Base-by-base conservation (phyloP, 2,113 vertebrate species). In the Archocentrus centrarchus region DNA sequence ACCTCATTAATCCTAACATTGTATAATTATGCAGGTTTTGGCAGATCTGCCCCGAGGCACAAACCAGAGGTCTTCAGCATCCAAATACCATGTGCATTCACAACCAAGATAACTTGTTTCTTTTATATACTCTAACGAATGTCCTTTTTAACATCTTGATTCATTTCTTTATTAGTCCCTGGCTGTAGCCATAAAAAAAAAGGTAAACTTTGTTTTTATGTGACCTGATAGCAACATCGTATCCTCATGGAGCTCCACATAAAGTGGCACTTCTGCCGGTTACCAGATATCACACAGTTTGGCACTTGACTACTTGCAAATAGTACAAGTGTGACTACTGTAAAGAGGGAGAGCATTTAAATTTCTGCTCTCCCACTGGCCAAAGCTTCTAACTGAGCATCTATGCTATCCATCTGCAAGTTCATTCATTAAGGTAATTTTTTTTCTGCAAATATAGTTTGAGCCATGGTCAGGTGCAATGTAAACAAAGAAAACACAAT, bases 291-390 rank as follows among this genome's bases (percentile, higher is more conserved):
- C 77, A 59, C 50, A 7, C 81, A 37, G 59, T 24, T 44, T 24
- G 63, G 8, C 77, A 77, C 77, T 86, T 62, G 11, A 78, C 63
- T 32, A n/a, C 53, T 70, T 80, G 58, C 32, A 81, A 84, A 79
- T 47, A 73, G 27, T 3, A 35, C 18, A 15, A 50, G 60, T 37
- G 44, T 35, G 27, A 41, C 17, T 20, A 37, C 20, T 24, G 14
- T 47, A 17, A 75, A 78, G 75, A 10, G 8, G 77, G 78, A 59
- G 55, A 58, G 78, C 17, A 18, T 30, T 32, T 9, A 75, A 35
- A 58, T 58, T 58, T 59, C 32, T 35, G 22, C 13, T 77, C 61
- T 47, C 35, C 58, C 14, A 5, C 13, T 57, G 17, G 58, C 37
- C 47, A 24, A 15, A 32, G 20, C 20, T 47, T 10, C 20, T 13